A percentile compares a stretch with the other conserved stretches of the same genome.
phyloP scores from a whole-genome alignment of 2,113 vertebrate genomes.

The Sigmodon hispidus region DNA sequence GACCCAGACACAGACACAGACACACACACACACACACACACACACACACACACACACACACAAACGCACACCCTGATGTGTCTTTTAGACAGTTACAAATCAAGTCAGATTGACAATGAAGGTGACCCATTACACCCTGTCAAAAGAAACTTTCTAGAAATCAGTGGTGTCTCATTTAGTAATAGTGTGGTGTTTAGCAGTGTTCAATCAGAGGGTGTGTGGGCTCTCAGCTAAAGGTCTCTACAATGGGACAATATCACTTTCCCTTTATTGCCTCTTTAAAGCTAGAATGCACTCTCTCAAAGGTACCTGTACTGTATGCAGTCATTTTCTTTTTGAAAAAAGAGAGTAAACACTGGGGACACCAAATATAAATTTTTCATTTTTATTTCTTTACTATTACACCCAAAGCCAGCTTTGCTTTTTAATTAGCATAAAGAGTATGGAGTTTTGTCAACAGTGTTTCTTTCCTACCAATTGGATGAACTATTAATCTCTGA shows the following conservation, averaged over 20 bases:
- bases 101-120: not conserved
- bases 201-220: not conserved
- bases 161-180: not conserved
- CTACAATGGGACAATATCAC: not conserved
- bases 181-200: not conserved
- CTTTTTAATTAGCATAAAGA: slow-evolving; percentile 28
- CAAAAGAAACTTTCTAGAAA: not conserved
- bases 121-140: not conserved
- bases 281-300: not conserved
- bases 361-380: not conserved
- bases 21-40: too few species aligned
- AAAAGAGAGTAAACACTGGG: not conserved
- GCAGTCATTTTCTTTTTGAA: not conserved
- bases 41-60: too few species aligned
- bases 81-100: not conserved
- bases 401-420: not conserved
- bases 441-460: not conserved
- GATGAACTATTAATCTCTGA: not conserved
- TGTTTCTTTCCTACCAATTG: not conserved
- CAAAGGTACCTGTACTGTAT: not conserved
- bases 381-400: not conserved
- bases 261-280: not conserved
- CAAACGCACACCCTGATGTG: not conserved
- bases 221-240: not conserved
- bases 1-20: too few species aligned